These are phyloP conservation scores for Arctocebus calabarensis DNA, from an alignment of 2,797 vertebrate genomes.

Conservation along the genomic window DNA sequence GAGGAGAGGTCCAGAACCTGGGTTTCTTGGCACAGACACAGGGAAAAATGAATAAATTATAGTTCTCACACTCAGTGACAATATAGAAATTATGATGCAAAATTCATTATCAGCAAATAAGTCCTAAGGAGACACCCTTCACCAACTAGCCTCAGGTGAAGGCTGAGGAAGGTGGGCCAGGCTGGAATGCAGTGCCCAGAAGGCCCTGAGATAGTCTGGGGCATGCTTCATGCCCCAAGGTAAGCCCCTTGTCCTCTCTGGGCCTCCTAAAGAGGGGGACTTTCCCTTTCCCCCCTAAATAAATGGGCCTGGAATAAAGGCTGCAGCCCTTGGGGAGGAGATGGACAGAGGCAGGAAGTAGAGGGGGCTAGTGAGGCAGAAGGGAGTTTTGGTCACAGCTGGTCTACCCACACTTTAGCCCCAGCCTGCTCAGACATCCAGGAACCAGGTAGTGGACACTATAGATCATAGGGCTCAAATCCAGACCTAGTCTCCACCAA, in stretches of 20 bases:
- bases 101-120: slow-evolving; percentile 54
- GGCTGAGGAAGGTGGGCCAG: not conserved
- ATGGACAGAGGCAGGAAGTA: not conserved
- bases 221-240: fast-evolving
- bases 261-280: not conserved
- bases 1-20: slow-evolving; percentile 52
- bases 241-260: not conserved
- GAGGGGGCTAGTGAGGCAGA: not conserved
- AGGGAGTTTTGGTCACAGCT: slow-evolving; percentile 59
- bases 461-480: not conserved
- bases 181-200: not conserved
- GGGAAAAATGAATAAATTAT: slow-evolving; percentile 79
- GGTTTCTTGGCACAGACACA: slow-evolving; percentile 77
- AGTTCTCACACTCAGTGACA: slow-evolving; percentile 60
- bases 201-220: slow-evolving; percentile 26
- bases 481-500: not conserved
- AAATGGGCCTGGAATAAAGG: not conserved
- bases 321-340: not conserved
- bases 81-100: slow-evolving; percentile 69
- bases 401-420: not conserved
- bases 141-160: not conserved
- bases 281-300: not conserved
- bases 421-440: not conserved
- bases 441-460: not conserved
- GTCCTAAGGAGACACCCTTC: not conserved